These are phyloP conservation scores for Taenaris catops DNA, from an alignment of 2,888 invertebrate genomes.

Conservation along the genomic window DNA sequence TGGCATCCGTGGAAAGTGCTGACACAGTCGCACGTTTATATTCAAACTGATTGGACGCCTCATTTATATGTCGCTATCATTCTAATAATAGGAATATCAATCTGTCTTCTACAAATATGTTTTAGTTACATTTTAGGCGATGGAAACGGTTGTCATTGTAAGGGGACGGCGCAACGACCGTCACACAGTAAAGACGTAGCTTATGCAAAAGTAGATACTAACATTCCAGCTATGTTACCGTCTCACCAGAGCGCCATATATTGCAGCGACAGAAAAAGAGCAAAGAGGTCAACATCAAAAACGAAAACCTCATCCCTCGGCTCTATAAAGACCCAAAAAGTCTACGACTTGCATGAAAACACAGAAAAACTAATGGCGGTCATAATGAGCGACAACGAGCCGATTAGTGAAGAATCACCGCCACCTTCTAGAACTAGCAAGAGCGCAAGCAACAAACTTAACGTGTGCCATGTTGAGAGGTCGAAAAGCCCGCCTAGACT, in stretches of 20 bases:
- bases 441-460: constrained; percentile 20
- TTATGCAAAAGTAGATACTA: constrained; percentile 41
- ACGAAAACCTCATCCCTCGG: constrained; percentile 39
- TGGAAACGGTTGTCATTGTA: constrained; percentile 39
- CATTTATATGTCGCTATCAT: constrained; percentile 44
- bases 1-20: constrained; percentile 54
- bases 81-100: constrained; percentile 37
- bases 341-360: constrained; percentile 62
- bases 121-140: constrained; percentile 47
- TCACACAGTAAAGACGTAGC: constrained; percentile 30
- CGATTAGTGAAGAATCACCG: constrained; percentile 17
- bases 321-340: constrained; percentile 44
- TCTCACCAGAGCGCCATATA: constrained; percentile 34
- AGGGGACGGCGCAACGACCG: constrained; percentile 6
- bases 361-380: constrained; percentile 55
- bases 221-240: constrained; percentile 41
- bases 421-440: constrained; percentile 22
- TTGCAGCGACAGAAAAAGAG: constrained; percentile 32
- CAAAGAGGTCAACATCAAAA: constrained; percentile 27
- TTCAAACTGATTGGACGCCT: constrained; percentile 52
- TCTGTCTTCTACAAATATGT: constrained; percentile 51
- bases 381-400: constrained; percentile 46
- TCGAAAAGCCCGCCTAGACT: constrained; percentile 52
- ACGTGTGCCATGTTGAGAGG: constrained; percentile 22
- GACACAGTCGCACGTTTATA: constrained; percentile 38